phyloP scores from a whole-genome alignment of 2,888 invertebrate genomes.

The Gari tellinella region DNA sequence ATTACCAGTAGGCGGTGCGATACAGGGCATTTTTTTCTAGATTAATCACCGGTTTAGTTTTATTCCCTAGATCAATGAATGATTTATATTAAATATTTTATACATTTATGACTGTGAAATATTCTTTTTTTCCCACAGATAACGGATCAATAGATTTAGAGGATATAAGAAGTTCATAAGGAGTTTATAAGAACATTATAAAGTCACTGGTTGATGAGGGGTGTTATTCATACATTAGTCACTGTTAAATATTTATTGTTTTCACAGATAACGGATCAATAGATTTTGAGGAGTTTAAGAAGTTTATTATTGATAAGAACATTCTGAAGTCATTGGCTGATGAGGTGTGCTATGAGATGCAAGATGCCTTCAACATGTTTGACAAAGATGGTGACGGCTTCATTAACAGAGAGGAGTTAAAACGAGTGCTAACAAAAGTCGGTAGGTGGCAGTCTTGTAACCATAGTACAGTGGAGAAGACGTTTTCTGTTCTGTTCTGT shows the following conservation, averaged over 20 bases:
- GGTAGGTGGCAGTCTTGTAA: conserved; percentile 23
- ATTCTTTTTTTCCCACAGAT: conserved; percentile 44
- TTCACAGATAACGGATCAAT: conserved; percentile 56
- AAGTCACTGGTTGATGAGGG: conserved; percentile 50
- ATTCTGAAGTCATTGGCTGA: conserved; percentile 48
- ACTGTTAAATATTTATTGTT: too few species aligned
- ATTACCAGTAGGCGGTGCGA: too few species aligned
- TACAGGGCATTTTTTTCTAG: too few species aligned
- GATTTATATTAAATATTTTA: too few species aligned
- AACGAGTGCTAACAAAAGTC: conserved; percentile 44
- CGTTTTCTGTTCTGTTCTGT: too few species aligned
- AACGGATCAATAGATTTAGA: conserved; percentile 56
- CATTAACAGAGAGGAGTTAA: conserved; percentile 47
- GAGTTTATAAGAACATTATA: conserved; percentile 51
- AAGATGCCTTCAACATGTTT: conserved; percentile 51
- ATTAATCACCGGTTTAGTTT: too few species aligned
- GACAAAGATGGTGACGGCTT: conserved; percentile 51
- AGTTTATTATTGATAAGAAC: conserved; percentile 47
- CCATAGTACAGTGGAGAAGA: too few species aligned
- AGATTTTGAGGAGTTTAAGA: conserved; percentile 53
- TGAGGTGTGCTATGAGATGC: conserved; percentile 59
- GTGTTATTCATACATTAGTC: too few species aligned
- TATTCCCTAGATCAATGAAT: too few species aligned
- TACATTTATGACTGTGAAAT: too few species aligned
- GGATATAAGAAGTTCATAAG: conserved; percentile 47